phyloP scores from a whole-genome alignment of 2,888 invertebrate genomes.

The Hymenopus coronatus region DNA sequence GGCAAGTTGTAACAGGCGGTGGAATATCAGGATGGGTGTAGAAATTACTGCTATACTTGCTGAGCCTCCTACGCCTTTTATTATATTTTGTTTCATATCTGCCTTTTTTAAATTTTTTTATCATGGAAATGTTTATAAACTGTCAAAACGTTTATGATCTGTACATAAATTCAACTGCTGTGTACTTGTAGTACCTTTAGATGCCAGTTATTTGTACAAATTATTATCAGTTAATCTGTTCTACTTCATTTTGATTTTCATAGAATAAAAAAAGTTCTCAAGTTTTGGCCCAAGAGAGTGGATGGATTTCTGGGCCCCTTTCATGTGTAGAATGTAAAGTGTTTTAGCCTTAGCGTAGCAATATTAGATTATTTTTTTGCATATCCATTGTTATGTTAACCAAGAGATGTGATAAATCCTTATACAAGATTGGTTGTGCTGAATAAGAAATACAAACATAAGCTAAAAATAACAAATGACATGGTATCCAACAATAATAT shows the following conservation, averaged over 20 bases:
- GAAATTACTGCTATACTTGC: slow-evolving; percentile 7
- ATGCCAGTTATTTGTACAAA: not conserved
- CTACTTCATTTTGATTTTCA: not conserved
- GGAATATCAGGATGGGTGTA: slow-evolving; percentile 18
- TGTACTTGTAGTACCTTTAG: not conserved
- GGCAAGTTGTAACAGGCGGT: slow-evolving; percentile 3
- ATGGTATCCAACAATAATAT: too few species aligned
- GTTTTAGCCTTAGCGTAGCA: not conserved
- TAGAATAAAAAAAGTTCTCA: not conserved
- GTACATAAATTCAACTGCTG: not conserved
- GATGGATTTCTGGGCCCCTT: slow-evolving; percentile 34
- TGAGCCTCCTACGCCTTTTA: slow-evolving; percentile 15
- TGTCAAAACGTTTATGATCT: not conserved
- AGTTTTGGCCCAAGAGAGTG: slow-evolving; percentile 27
- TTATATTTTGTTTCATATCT: slow-evolving; percentile 11
- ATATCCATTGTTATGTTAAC: not conserved
- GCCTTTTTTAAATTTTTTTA: not conserved
- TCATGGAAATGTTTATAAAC: not conserved
- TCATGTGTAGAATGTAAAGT: slow-evolving; percentile 23
- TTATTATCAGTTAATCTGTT: not conserved
- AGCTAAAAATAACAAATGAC: too few species aligned
- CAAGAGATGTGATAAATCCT: not conserved
- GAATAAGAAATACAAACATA: not conserved
- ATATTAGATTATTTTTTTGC: not conserved
- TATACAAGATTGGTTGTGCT: not conserved